These are phyloP conservation scores for Orientallactaga sibirica DNA, from an alignment of 2,797 vertebrate species.

Conservation along the genomic window DNA sequence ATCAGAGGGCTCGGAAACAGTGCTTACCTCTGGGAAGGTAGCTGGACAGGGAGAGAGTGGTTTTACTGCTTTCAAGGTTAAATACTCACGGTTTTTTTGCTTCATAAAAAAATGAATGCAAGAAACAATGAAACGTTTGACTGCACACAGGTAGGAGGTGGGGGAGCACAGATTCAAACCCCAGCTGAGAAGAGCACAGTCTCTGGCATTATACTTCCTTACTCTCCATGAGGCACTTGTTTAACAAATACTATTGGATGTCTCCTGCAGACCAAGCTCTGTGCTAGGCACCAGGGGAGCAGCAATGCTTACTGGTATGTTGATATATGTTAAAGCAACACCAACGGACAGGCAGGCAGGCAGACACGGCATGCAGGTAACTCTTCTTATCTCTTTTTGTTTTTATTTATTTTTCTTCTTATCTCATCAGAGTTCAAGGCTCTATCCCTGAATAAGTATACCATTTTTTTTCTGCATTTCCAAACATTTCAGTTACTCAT, in stretches of 20 bases:
- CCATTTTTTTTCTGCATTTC: background rate
- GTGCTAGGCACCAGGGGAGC: background rate
- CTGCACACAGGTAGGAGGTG: background rate
- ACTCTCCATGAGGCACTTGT: background rate
- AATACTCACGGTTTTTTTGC: background rate
- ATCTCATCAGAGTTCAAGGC: background rate
- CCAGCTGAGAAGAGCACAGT: background rate
- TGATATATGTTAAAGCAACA: background rate
- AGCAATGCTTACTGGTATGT: background rate
- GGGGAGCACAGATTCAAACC: background rate
- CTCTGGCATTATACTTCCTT: background rate
- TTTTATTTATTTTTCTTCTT: background rate
- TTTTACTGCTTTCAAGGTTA: background rate
- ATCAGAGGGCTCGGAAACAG: background rate
- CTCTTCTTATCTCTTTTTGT: background rate
- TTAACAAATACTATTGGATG: background rate
- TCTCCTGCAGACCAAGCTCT: background rate
- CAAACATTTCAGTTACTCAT: background rate
- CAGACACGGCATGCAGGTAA: background rate
- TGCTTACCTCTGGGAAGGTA: background rate
- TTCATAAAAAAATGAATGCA: slow-evolving; percentile 17
- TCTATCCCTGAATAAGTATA: background rate
- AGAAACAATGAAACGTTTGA: background rate
- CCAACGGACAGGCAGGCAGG: background rate
- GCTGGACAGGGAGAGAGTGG: background rate